These are phyloP conservation scores for Drosophila phalerata DNA, from an alignment of 2,888 invertebrate species.

Conservation along the genomic window DNA sequence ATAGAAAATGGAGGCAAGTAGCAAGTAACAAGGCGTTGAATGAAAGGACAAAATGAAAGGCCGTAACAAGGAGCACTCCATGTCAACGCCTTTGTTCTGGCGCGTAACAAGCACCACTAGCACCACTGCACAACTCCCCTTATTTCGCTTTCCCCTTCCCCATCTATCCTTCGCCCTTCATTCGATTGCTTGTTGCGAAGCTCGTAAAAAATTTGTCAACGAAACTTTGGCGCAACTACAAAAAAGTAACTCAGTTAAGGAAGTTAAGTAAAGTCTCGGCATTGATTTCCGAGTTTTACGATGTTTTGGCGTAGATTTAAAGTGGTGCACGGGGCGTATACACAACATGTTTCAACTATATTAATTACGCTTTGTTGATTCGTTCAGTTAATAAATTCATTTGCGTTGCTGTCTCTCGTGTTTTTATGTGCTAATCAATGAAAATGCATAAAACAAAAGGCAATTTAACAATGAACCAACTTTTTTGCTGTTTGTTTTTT, in stretches of 20 bases:
- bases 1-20: conserved; percentile 15
- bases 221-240: conserved; percentile 47
- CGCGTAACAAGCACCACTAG: conserved; percentile 67
- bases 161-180: background rate
- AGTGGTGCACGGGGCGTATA: conserved; percentile 66
- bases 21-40: conserved; percentile 43
- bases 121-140: conserved; percentile 43
- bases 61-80: conserved; percentile 56
- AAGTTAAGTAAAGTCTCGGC: conserved; percentile 24
- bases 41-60: conserved; percentile 20
- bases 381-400: conserved; percentile 60
- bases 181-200: conserved; percentile 46
- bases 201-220: conserved; percentile 73
- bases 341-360: conserved; percentile 64
- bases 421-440: conserved; percentile 64
- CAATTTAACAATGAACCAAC: conserved; percentile 8
- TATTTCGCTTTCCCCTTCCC: background rate
- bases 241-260: conserved; percentile 16
- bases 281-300: conserved; percentile 51
- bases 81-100: conserved; percentile 66
- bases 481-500: conserved; percentile 6
- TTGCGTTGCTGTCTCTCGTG: conserved; percentile 33
- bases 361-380: conserved; percentile 71
- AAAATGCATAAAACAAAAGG: conserved; percentile 25
- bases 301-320: conserved; percentile 53